phyloP scores from a whole-genome alignment of 2,113 vertebrate species.

The Talpa occidentalis region DNA sequence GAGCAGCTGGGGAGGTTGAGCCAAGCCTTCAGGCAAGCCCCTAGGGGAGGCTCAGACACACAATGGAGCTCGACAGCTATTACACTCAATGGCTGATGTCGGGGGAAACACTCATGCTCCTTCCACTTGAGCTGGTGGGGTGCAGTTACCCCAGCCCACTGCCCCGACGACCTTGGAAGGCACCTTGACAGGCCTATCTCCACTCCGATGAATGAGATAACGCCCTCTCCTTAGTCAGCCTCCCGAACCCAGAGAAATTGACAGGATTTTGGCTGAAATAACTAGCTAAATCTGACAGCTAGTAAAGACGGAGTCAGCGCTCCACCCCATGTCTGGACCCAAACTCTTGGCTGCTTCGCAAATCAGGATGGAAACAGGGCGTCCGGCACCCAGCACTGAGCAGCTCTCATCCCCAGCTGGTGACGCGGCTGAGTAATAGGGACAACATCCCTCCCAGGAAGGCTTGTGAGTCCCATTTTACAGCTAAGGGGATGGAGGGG shows the following conservation, averaged over 20 bases:
- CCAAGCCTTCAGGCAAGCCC: no score
- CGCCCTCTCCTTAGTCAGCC: background rate
- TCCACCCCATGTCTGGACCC: background rate
- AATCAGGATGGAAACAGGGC: rapidly evolving
- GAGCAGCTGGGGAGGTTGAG: background rate
- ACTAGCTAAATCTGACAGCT: background rate
- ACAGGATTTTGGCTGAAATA: background rate
- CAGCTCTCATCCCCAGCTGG: rapidly evolving
- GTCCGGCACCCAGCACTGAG: background rate
- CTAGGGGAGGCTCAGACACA: background rate
- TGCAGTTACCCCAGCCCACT: background rate
- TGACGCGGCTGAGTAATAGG: rapidly evolving
- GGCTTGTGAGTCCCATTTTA: background rate
- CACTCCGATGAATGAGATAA: background rate
- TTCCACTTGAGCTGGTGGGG: rapidly evolving
- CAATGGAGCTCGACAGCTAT: background rate
- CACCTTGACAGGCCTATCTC: background rate
- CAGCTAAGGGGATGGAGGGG: background rate
- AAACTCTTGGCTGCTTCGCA: background rate
- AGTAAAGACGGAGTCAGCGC: background rate
- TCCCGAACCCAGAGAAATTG: background rate
- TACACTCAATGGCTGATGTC: background rate
- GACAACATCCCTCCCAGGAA: background rate
- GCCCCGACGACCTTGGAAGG: background rate
- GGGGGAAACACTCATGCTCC: background rate